Conservation (phyloP, 2,113 vertebrate species). For the Zingel zingel region DNA sequence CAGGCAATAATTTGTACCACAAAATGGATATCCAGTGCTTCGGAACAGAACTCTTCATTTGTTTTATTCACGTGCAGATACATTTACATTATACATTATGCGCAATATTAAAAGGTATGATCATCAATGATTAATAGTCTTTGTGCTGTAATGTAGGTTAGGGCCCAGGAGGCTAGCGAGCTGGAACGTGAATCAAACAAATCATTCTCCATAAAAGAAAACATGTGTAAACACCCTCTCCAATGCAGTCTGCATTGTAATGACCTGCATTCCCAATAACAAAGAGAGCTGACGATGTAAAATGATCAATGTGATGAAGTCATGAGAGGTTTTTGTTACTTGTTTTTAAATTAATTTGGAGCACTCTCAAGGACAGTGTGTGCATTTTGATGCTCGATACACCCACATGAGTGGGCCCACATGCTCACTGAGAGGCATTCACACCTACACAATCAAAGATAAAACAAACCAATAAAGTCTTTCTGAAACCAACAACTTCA, state of each 20-base stretch:
- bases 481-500: conserved; percentile 70
- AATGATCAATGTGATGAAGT: conserved; percentile 38
- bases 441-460: conserved; percentile 52
- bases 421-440: conserved; percentile 53
- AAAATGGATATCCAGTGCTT: conserved; percentile 28
- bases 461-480: conserved; percentile 54
- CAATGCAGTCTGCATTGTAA: conserved; percentile 38
- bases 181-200: conserved; percentile 78
- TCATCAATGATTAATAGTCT: conserved; percentile 84
- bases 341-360: conserved; percentile 33
- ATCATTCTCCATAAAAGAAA: conserved; percentile 72
- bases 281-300: conserved; percentile 30
- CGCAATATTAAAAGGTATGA: conserved; percentile 79
- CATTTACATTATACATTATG: conserved; percentile 73
- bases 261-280: conserved; percentile 51
- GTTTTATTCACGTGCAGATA: conserved; percentile 69
- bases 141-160: conserved; percentile 84
- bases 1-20: background rate
- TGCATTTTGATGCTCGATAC: conserved; percentile 15
- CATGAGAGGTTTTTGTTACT: conserved; percentile 34
- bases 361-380: conserved; percentile 50
- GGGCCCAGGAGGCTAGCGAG: conserved; percentile 67
- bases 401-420: conserved; percentile 9
- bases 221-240: conserved; percentile 60
- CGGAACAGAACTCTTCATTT: conserved; percentile 38